Percentiles rank a stretch among this genome's conserved stretches.
Evolutionary conservation across 2,797 vertebrate genomes (phyloP).

Genomic region (Tarsius wallacei): DNA sequence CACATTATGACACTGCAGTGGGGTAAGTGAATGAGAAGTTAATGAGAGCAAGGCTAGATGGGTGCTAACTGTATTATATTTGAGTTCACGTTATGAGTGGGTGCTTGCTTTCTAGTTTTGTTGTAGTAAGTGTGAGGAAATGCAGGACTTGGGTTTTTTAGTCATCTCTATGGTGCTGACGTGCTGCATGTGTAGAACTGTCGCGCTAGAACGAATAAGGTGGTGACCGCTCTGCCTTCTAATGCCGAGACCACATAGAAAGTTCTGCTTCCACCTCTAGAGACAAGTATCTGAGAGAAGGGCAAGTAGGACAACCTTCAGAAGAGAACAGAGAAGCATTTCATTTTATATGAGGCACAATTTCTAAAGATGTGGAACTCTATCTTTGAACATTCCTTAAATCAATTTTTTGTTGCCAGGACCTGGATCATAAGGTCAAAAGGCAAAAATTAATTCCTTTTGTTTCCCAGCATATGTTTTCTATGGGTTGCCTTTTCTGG

Average conservation of each 20-base stretch:
- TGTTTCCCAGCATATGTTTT: neutral
- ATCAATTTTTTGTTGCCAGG: neutral
- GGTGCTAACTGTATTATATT: neutral
- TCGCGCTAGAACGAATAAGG: neutral
- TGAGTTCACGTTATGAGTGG: neutral
- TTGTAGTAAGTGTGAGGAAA: neutral
- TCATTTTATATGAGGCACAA: neutral
- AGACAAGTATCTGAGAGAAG: neutral
- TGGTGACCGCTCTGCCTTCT: neutral
- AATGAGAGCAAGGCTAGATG: neutral
- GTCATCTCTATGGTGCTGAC: neutral
- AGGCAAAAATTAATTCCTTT: neutral
- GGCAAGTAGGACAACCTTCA: neutral
- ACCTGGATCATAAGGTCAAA: neutral
- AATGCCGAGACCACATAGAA: neutral
- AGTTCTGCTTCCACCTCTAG: neutral
- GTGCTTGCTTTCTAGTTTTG: neutral
- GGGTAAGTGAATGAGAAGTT: neutral
- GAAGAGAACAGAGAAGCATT: neutral
- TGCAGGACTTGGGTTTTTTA: neutral
- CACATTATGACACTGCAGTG: neutral
- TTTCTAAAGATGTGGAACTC: slow-evolving; percentile 12
- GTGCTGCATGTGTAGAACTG: neutral
- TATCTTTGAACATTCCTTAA: slow-evolving; percentile 37
- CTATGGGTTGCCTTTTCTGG: neutral